Evolutionary conservation across 2,888 invertebrate species (phyloP).

Genomic region (Meiosimyza platycephala): DNA sequence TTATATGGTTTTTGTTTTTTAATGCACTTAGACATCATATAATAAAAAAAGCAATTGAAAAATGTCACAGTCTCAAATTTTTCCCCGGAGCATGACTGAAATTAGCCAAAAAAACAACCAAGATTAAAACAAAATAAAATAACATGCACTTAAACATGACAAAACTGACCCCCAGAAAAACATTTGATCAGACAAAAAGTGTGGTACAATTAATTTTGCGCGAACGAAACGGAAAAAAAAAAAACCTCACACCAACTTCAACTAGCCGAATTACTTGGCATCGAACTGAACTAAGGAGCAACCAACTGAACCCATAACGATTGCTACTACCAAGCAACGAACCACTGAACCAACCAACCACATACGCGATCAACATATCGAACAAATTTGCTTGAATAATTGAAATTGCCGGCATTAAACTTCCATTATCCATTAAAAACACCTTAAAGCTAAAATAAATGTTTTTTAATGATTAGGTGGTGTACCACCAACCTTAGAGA

Average conservation of each 20-base stretch:
- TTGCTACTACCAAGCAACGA: background rate
- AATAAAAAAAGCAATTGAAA: background rate
- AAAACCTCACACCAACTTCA: background rate
- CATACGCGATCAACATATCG: background rate
- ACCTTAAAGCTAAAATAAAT: slow-evolving; percentile 34
- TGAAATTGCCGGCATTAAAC: slow-evolving; percentile 35
- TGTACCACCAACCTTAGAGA: background rate
- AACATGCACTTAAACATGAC: no score
- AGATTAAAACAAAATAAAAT: no score
- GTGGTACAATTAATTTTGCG: slow-evolving; percentile 4
- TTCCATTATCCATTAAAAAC: slow-evolving; percentile 33
- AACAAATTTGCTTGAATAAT: slow-evolving; percentile 32
- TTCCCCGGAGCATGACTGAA: background rate
- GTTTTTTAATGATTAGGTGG: slow-evolving; percentile 25
- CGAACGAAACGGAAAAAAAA: no score
- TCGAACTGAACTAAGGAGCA: background rate
- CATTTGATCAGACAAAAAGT: no score
- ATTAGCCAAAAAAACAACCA: no score
- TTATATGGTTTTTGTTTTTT: background rate
- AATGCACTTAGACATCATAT: background rate
- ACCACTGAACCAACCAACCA: background rate
- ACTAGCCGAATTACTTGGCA: background rate
- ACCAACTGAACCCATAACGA: background rate
- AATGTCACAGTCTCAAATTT: background rate
- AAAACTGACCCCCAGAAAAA: no score